Base-by-base conservation (phyloP, 2,113 vertebrate species). In the Apeltes quadracus region DNA sequence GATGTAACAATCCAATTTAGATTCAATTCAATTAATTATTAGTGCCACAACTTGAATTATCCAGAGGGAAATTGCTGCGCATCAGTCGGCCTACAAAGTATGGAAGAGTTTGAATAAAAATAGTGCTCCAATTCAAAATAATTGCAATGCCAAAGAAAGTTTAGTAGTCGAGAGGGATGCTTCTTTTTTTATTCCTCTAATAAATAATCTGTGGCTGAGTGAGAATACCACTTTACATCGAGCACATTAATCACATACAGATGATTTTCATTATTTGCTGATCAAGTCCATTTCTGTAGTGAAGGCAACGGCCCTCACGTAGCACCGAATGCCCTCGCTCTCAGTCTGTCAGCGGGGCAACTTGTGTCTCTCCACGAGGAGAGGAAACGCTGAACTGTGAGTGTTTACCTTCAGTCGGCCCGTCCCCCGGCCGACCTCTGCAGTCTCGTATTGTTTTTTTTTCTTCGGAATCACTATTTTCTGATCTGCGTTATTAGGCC, bases 401-500 rank as follows among this genome's bases (percentile, higher is more conserved):
- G 76, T 81, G 83, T 83, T 75, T 76, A 46, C 79, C 78, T 59
- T 84, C 67, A 0, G 68, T 1, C 36, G 43, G 23, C 50, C 57
- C n/a, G 34, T 61, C 54, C 67, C 4, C 23, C 64, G 15, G 41
- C 62, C 55, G 2, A 56, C 15, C 59, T 61, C 43, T 25, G 58
- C 39, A 32, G 69, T n/a, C 63, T 32, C 41, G 12, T 20, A 39
- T 74, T 85, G 75, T 81, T 84, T 38, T 81, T 82, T 34, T 82
- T 84, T 36, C 79, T 82, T n/a, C 64, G 16, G 64, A 43, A 59
- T 76, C 69, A 39, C 44, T 63, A 71, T 83, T 75, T 18, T 66
- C 76, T 78, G 86, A 82, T 69, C 46, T 73, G 76, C 70, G 88
- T 87, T 87, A 72, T 69, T 85, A 39, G 67, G 53, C 70, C 51